A percentile compares a stretch with the other conserved stretches of the same genome.
Conservation (phyloP, 2,113 vertebrate species). For the Poecilia latipinna region DNA sequence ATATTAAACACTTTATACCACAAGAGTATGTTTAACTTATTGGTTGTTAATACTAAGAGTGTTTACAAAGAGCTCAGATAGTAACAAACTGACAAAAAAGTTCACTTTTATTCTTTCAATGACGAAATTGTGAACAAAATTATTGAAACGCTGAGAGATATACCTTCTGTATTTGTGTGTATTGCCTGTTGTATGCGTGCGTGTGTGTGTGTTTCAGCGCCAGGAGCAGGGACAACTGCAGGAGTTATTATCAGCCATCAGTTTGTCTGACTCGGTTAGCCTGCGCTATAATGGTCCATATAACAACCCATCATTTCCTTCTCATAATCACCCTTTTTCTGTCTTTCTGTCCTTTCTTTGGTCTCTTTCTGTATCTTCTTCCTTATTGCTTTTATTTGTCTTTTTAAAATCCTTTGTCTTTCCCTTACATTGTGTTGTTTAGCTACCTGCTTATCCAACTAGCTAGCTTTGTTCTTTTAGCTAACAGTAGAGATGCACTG, state of each 20-base stretch:
- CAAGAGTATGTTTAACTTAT: background rate
- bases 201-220: conserved; percentile 60
- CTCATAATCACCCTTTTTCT: background rate
- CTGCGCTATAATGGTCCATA: conserved; percentile 55
- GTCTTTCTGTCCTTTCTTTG: background rate
- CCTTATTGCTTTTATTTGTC: no score
- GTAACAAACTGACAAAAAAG: background rate
- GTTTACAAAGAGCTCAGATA: background rate
- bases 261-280: conserved; percentile 62
- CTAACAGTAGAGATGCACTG: no score
- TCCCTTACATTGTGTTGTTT: background rate
- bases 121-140: background rate
- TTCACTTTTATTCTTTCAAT: background rate
- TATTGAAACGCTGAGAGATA: background rate
- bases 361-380: no score
- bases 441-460: background rate
- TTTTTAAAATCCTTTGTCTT: no score
- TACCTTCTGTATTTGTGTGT: conserved; percentile 32
- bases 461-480: background rate
- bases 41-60: background rate
- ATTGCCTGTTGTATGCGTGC: conserved; percentile 11
- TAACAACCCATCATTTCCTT: conserved; percentile 3
- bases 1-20: background rate
- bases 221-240: conserved; percentile 50
- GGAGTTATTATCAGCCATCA: conserved; percentile 64